Evolutionary conservation across 2,113 vertebrate species (phyloP), one percentile per base, ranked within the genome.

Genomic region (Zapus hudsonius): DNA sequence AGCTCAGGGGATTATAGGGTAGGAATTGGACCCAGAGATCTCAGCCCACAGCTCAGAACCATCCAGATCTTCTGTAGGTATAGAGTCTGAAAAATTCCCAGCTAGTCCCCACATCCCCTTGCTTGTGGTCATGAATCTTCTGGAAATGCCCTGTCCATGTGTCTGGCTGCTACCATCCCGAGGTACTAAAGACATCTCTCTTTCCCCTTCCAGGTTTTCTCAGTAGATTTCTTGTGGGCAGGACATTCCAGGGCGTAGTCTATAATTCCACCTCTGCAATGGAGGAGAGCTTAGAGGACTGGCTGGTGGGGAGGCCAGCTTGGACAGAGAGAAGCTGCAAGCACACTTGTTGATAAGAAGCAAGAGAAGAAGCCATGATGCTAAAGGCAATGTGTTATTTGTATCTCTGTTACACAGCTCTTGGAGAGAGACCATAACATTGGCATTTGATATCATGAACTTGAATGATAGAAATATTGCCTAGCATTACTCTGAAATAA

Each of bases 371-470:
- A 87, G 42, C 16, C 44, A 42, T 10, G 33, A 27, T 23, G 31
- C 36, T n/a, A 67, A 73, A 31, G 27, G 27, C 40, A 40, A 73
- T 73, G 16, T 42, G 19, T 11, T 85, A 27, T 59, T 70, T 85
- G 38, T 59, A 33, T 73, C 52, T 59, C 83, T 85, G 33, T 84
- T 70, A 55, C 44, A 55, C 67, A 22, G 19, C 22, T 59, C 47
- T 59, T 73, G 44, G 64, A 83, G 66, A 85, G 67, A 93, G 70
- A 33, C 29, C 80, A 17, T 63, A 25, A 86, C n/a, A 15, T 33
- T 87, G 72, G 76, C 74, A 73, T 66, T 78, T 78, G 64, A 69
- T 87, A 36, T 85, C 40, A 94, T 76, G 81, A 61, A 87, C 13
- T 47, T 52, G 42, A 92, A 63, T 87, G 52, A 25, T 75, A 87